Percentiles rank a stretch among this genome's conserved stretches.
Evolutionary conservation across 2,113 vertebrate species (phyloP).

Genomic region (Crotophaga sulcirostris): DNA sequence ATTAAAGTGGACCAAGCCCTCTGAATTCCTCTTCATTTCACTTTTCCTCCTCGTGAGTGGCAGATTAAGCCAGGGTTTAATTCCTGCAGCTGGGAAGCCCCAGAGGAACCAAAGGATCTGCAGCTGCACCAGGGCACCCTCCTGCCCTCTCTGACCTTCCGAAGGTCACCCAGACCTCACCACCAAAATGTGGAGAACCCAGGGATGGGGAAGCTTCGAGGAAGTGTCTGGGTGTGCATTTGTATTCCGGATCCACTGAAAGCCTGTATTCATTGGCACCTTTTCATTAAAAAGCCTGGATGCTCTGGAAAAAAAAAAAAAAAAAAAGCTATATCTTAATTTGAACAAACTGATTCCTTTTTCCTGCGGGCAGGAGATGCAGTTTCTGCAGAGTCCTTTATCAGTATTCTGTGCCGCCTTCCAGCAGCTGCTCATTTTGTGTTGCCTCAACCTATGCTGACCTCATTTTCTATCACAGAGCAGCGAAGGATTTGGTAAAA

Average conservation of each 20-base stretch:
- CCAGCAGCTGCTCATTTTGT: conserved; percentile 92
- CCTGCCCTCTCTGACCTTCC: not conserved
- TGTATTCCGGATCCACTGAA: conserved; percentile 6
- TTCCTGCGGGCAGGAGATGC: conserved; percentile 21
- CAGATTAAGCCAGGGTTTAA: not conserved
- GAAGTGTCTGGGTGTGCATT: not conserved
- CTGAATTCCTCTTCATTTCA: not conserved
- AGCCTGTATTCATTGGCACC: not conserved
- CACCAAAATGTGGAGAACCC: not conserved
- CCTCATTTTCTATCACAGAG: conserved; percentile 90
- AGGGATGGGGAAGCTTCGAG: not conserved
- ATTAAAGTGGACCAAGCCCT: not conserved
- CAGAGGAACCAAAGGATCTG: not conserved
- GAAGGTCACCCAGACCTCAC: not conserved
- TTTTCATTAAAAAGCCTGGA: conserved; percentile 33
- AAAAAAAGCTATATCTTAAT: conserved; percentile 62
- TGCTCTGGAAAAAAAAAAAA: conserved; percentile 47
- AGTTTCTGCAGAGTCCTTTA: conserved; percentile 63
- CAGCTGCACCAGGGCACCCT: not conserved
- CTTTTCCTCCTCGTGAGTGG: not conserved
- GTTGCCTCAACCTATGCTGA: conserved; percentile 90
- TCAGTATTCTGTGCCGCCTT: conserved; percentile 80
- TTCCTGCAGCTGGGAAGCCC: not conserved
- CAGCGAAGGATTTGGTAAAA: conserved; percentile 88
- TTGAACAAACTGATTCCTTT: conserved; percentile 58